phyloP scores from a whole-genome alignment of 2,888 invertebrate species.

The Muscina levida region DNA sequence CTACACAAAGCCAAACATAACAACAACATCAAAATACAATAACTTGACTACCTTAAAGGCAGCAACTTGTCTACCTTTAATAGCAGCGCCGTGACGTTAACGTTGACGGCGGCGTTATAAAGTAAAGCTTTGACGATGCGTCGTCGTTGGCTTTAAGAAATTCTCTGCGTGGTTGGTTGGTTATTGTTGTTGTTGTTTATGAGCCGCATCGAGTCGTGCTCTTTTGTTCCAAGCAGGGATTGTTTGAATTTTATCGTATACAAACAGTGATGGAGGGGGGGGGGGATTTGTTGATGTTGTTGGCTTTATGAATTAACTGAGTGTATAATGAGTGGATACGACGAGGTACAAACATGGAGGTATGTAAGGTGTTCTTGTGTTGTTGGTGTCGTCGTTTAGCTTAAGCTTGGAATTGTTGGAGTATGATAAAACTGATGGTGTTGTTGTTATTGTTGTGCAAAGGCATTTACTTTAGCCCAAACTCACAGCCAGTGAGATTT shows the following conservation, averaged over 20 bases:
- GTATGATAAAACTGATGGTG: too few species aligned
- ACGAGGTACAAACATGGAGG: too few species aligned
- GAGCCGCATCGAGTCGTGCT: not conserved
- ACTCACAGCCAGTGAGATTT: conserved; percentile 32
- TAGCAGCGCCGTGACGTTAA: conserved; percentile 40
- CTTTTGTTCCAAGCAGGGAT: conserved; percentile 54
- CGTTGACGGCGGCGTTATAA: conserved; percentile 14
- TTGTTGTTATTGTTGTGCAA: conserved; percentile 5
- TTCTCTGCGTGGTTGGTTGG: conserved; percentile 54
- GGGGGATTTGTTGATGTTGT: conserved; percentile 16
- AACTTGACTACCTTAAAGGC: conserved; percentile 65
- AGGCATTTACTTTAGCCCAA: conserved; percentile 3
- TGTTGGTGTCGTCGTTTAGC: conserved; percentile 4
- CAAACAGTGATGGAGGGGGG: conserved; percentile 4
- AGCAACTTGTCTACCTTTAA: conserved; percentile 64
- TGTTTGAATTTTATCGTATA: conserved; percentile 42
- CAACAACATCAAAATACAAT: conserved; percentile 22
- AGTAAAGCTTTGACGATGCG: conserved; percentile 6
- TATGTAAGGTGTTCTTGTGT: too few species aligned
- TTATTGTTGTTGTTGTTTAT: conserved; percentile 5
- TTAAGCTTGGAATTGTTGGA: not conserved
- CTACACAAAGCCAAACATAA: not conserved
- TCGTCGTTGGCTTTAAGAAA: conserved; percentile 42
- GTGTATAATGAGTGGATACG: conserved; percentile 15
- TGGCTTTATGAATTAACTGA: conserved; percentile 36